Conservation (phyloP, 2,888 invertebrate genomes). For the Tetanocera ferruginea region DNA sequence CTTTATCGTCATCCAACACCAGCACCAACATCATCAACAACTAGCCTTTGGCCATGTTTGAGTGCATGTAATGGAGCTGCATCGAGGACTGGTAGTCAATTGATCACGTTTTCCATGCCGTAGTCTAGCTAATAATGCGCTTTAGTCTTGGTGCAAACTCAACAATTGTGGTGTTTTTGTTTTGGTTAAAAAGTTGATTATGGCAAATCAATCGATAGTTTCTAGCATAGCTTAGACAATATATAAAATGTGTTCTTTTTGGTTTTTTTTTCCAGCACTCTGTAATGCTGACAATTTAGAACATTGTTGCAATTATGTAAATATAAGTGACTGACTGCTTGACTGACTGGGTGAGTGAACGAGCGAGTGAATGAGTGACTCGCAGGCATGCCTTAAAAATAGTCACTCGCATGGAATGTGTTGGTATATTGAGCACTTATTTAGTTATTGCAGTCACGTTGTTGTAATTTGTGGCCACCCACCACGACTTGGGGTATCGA, state of each 20-base stretch:
- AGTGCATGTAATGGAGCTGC: conserved; percentile 2
- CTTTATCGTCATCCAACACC: conserved; percentile 20
- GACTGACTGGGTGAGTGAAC: no score
- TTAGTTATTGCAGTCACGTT: conserved; percentile 63
- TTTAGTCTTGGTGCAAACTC: conserved; percentile 6
- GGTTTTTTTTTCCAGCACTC: not conserved
- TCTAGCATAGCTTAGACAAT: not conserved
- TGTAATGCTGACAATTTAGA: conserved; percentile 54
- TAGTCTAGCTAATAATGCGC: conserved; percentile 24
- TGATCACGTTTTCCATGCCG: conserved; percentile 61
- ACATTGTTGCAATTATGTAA: conserved; percentile 58
- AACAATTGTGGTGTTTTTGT: not conserved
- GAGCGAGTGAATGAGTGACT: no score
- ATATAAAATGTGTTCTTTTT: not conserved
- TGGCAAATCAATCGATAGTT: not conserved
- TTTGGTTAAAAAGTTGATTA: not conserved
- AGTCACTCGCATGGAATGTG: conserved; percentile 4
- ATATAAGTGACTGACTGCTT: no score
- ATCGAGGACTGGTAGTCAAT: conserved; percentile 57
- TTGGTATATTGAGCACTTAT: conserved; percentile 51
- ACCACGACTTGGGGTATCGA: conserved; percentile 42
- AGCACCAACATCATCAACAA: conserved; percentile 15
- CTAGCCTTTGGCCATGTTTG: conserved; percentile 1
- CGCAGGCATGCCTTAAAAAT: not conserved
- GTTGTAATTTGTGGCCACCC: conserved; percentile 63